Evolutionary conservation across 2,888 invertebrate genomes (phyloP).

Genomic region (Philopedon plagiatum): DNA sequence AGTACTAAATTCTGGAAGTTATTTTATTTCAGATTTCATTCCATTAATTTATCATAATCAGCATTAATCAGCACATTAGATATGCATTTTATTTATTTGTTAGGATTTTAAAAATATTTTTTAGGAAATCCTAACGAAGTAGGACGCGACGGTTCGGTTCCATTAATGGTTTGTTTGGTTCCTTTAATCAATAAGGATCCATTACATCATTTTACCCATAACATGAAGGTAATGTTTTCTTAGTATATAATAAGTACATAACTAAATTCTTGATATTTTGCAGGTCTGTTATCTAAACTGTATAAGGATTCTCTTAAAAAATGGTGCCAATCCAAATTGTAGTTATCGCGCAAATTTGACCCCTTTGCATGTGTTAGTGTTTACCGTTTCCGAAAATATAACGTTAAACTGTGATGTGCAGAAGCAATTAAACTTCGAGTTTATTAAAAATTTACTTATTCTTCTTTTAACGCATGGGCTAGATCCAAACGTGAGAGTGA

Average conservation of each 20-base stretch:
- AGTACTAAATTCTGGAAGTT: too few species aligned
- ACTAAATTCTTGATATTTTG: constrained; percentile 51
- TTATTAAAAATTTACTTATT: constrained; percentile 78
- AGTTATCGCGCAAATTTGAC: constrained; percentile 78
- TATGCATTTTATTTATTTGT: constrained; percentile 6
- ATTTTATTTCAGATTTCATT: too few species aligned
- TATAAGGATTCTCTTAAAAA: constrained; percentile 77
- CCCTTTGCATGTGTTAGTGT: constrained; percentile 79
- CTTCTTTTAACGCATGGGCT: constrained; percentile 78
- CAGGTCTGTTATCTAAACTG: constrained; percentile 81
- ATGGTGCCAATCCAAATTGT: constrained; percentile 83
- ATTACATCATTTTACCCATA: constrained; percentile 79
- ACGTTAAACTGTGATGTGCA: constrained; percentile 78
- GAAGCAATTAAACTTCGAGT: constrained; percentile 78
- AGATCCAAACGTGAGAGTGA: constrained; percentile 75
- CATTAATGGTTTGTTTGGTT: constrained; percentile 82
- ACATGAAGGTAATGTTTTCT: constrained; percentile 74
- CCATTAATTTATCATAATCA: too few species aligned
- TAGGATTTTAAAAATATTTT: constrained; percentile 38
- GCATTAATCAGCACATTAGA: too few species aligned
- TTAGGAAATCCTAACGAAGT: constrained; percentile 78
- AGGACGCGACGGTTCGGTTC: constrained; percentile 80
- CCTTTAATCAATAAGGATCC: constrained; percentile 83
- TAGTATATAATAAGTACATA: background rate
- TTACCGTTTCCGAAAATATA: constrained; percentile 80